Base-by-base conservation (phyloP, 2,113 vertebrate species). In the Agapornis roseicollis region DNA sequence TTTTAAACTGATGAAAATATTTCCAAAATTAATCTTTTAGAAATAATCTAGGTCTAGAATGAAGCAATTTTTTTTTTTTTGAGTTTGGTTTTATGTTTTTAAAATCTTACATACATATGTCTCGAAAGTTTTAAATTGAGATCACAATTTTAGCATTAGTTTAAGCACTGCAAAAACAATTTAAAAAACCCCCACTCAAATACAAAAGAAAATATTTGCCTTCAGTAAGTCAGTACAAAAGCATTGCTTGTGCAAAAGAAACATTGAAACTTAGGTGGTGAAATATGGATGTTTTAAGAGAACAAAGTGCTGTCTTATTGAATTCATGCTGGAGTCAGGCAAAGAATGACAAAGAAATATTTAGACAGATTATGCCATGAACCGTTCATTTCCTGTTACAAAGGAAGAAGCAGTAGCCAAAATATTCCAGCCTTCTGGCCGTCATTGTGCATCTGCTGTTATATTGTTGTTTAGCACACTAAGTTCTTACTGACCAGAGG, bases 381-480 rank as follows among this genome's bases (percentile, higher is more conserved):
- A 80, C 88, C 96, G 17, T 94, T 98, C 89, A 97, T 98, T 97
- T 98, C 97, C 98, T 98, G 85, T 97, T 97, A 94, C 94, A 86
- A 92, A 93, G 93, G 87, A 97, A 97, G 95, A 97, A 55, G 58
- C 91, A 96, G 91, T 92, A 96, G 80, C 93, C 95, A 96, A 97
- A 96, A 93, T 79, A 91, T 94, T 97, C 86, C 64, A 93, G 68
- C 86, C 94, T 97, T 93, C 95, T 74, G 88, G 90, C 49, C 49
- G 17, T 97, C 96, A 94, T 93, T 97, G 66, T 96, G 92, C 97
- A 97, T 98, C 94, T 98, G 97, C 80, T 93, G 37, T 82, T 93
- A 41, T 69, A 96, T 61, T 96, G 86, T 91, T 95, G 24, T 96
- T 96, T 72, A 97, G 87, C 63, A 93, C 80, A 96, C 78, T 41